phyloP scores from a whole-genome alignment of 2,113 vertebrate genomes.

The Tylochromis polylepis region DNA sequence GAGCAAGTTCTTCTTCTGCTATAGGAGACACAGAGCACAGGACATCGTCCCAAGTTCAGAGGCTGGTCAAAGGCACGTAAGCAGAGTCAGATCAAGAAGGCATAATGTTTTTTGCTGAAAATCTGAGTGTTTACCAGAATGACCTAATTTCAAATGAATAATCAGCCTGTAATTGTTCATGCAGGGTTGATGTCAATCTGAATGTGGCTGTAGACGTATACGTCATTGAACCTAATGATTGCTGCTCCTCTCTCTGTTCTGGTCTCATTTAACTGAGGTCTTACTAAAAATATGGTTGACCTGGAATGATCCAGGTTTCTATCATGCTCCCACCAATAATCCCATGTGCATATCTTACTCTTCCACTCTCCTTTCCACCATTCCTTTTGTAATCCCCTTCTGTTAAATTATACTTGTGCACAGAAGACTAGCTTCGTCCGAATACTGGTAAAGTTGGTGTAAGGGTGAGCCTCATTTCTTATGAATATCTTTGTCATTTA shows the following conservation, averaged over 20 bases:
- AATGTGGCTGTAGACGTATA: not conserved
- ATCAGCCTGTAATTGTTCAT: not conserved
- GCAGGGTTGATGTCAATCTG: not conserved
- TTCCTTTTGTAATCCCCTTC: not conserved
- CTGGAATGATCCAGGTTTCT: not conserved
- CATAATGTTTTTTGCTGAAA: not conserved
- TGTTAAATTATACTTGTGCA: slow-evolving; percentile 1
- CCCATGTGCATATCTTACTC: not conserved
- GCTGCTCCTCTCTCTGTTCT: not conserved
- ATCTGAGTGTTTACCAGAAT: not conserved
- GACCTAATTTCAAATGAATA: not conserved
- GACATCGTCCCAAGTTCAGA: not conserved
- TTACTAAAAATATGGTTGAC: slow-evolving; percentile 14
- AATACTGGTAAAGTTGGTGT: slow-evolving; percentile 4
- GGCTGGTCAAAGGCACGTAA: not conserved
- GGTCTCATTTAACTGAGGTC: not conserved
- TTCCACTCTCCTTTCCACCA: not conserved
- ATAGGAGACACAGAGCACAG: not conserved
- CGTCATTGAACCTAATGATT: not conserved
- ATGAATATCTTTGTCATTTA: not conserved
- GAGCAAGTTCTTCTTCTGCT: not conserved
- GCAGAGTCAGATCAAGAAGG: not conserved
- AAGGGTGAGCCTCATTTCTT: not conserved
- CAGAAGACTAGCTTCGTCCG: not conserved
- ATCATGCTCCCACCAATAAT: slow-evolving; percentile 16